Percentiles rank a stretch among this genome's conserved stretches.
phyloP scores from a whole-genome alignment of 2,888 invertebrate species.

The Alloplasta piceator region DNA sequence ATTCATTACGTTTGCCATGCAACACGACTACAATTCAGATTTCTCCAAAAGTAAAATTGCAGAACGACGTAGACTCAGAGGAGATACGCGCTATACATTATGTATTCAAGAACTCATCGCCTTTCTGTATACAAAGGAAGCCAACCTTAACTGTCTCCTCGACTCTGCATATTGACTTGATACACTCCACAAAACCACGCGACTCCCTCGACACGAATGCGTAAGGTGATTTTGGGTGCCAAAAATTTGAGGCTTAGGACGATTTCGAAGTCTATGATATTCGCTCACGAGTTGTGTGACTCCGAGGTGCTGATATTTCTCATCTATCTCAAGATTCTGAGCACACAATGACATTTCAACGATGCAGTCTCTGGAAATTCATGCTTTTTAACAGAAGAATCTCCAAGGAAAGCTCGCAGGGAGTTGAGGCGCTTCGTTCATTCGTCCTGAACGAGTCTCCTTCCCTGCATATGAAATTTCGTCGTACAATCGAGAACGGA shows the following conservation, averaged over 20 bases:
- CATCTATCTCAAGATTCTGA: background rate
- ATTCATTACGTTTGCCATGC: conserved; percentile 35
- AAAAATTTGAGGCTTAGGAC: conserved; percentile 1
- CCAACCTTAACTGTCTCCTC: background rate
- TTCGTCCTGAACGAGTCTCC: conserved; percentile 18
- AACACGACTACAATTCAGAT: conserved; percentile 18
- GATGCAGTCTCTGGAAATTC: conserved; percentile 11
- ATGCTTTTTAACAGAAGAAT: conserved; percentile 25
- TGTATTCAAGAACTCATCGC: conserved; percentile 11
- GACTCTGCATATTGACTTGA: background rate
- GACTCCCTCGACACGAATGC: too few relatives aligned
- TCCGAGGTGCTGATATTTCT: conserved; percentile 8
- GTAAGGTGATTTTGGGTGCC: too few relatives aligned
- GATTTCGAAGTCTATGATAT: conserved; percentile 16
- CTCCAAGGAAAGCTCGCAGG: conserved; percentile 4
- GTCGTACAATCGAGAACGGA: conserved; percentile 42
- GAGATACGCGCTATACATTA: background rate
- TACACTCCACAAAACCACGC: background rate
- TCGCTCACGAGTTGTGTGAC: conserved; percentile 14
- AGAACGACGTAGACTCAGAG: background rate
- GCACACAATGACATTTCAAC: conserved; percentile 23
- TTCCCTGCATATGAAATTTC: conserved; percentile 55
- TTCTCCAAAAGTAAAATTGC: conserved; percentile 5
- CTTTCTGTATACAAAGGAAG: background rate
- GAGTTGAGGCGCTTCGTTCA: conserved; percentile 9